A percentile compares a stretch with the other conserved stretches of the same genome.
Conservation (phyloP, 1,140 invertebrate genomes). For the Plodia interpunctella region DNA sequence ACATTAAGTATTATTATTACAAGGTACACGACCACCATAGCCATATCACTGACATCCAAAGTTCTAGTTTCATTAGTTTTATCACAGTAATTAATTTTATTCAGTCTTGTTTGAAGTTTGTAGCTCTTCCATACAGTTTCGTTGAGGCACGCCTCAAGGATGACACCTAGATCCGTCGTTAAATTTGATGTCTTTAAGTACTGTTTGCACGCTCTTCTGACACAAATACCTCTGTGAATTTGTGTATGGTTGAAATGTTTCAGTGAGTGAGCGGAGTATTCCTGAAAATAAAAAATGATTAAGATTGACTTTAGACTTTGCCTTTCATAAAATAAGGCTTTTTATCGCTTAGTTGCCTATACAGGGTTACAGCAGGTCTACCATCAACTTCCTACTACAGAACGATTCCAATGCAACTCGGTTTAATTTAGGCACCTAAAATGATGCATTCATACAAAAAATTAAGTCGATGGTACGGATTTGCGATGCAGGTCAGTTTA, state of each 20-base stretch:
- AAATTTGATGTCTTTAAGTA: constrained; percentile 24
- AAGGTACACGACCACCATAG: constrained; percentile 27
- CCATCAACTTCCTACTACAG: too few species aligned
- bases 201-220: constrained; percentile 44
- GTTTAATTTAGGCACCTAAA: too few species aligned
- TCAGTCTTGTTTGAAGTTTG: constrained; percentile 21
- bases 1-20: constrained; percentile 28
- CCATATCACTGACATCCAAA: constrained; percentile 25
- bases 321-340: too few species aligned
- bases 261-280: constrained; percentile 55
- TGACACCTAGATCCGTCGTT: constrained; percentile 19
- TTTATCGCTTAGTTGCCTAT: too few species aligned
- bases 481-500: too few species aligned
- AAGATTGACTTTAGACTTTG: too few species aligned
- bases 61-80: constrained; percentile 14
- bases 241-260: constrained; percentile 76
- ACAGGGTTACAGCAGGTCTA: too few species aligned
- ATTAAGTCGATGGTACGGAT: too few species aligned
- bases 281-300: constrained; percentile 41
- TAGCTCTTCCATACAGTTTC: constrained; percentile 28
- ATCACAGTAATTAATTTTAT: constrained; percentile 28
- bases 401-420: too few species aligned
- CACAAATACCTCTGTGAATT: constrained; percentile 73
- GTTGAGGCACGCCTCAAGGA: constrained; percentile 33
- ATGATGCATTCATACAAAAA: too few species aligned